Conservation (phyloP, 1,140 invertebrate genomes). For the Glossosoma conforme region DNA sequence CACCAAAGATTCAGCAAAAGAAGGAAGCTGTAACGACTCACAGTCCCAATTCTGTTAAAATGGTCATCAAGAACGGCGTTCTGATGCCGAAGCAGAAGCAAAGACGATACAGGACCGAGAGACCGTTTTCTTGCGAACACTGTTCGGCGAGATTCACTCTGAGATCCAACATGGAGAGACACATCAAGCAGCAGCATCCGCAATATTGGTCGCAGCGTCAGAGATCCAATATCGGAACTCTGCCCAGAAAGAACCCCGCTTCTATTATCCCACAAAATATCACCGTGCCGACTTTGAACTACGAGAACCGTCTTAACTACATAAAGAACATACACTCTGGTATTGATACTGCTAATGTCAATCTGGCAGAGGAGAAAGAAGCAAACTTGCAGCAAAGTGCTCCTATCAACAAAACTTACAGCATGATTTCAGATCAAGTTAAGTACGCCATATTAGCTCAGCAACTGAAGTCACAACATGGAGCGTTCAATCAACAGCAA, state of each 20-base stretch:
- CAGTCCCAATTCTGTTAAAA: conserved; percentile 67
- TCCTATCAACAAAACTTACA: conserved; percentile 29
- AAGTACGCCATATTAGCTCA: conserved; percentile 74
- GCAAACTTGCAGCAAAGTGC: conserved; percentile 16
- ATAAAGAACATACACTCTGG: conserved; percentile 17
- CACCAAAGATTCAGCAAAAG: conserved; percentile 30
- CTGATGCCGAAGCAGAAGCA: conserved; percentile 89
- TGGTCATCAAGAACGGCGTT: conserved; percentile 86
- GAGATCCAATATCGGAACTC: conserved; percentile 41
- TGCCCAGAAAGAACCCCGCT: conserved; percentile 23
- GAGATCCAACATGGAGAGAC: conserved; percentile 88
- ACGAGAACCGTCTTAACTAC: conserved; percentile 21
- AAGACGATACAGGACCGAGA: conserved; percentile 81
- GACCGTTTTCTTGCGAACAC: conserved; percentile 83
- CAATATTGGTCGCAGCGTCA: conserved; percentile 79
- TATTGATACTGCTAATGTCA: conserved; percentile 14
- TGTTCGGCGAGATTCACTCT: conserved; percentile 85
- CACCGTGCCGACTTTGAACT: conserved; percentile 24
- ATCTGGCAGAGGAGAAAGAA: conserved; percentile 28
- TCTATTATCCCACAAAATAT: conserved; percentile 28
- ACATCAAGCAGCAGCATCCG: conserved; percentile 90
- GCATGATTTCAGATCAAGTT: conserved; percentile 65
- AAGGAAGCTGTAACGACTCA: conserved; percentile 33
- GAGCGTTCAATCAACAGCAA: conserved; percentile 32
- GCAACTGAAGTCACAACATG: conserved; percentile 56